Evolutionary conservation across 2,888 invertebrate species (phyloP).

Genomic region (Leucophora obtusa): DNA sequence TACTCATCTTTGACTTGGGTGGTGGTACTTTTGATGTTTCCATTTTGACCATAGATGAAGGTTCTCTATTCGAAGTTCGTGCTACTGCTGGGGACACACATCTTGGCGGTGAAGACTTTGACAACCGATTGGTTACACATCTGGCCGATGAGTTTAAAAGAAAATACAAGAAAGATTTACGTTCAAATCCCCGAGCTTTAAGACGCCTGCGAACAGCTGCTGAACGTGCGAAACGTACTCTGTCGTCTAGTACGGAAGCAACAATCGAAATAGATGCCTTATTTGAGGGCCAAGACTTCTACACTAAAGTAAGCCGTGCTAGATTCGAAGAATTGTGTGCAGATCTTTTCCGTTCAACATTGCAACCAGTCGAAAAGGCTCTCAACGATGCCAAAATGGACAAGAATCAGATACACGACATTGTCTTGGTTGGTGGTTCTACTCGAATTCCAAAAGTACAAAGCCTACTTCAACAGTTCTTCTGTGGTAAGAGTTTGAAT

Average conservation of each 20-base stretch:
- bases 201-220: constrained; percentile 86
- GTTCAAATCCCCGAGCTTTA: constrained; percentile 82
- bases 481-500: constrained; percentile 85
- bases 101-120: constrained; percentile 94
- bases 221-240: constrained; percentile 87
- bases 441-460: constrained; percentile 90
- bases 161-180: constrained; percentile 85
- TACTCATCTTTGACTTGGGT: constrained; percentile 82
- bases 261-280: constrained; percentile 86
- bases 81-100: constrained; percentile 96
- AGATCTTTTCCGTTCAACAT: constrained; percentile 85
- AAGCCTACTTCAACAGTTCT: constrained; percentile 85
- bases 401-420: constrained; percentile 86
- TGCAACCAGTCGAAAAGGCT: constrained; percentile 89
- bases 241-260: constrained; percentile 89
- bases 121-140: constrained; percentile 91
- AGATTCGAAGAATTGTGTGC: constrained; percentile 87
- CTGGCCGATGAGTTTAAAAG: constrained; percentile 92
- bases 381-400: constrained; percentile 88
- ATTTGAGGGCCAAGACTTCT: constrained; percentile 85
- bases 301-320: constrained; percentile 86
- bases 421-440: constrained; percentile 90
- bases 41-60: constrained; percentile 94
- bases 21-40: constrained; percentile 97
- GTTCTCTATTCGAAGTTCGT: constrained; percentile 91